A percentile compares a stretch with the other conserved stretches of the same genome.
These are phyloP conservation scores for Zapornia atra DNA, from an alignment of 2,113 vertebrate species.

Conservation along the genomic window DNA sequence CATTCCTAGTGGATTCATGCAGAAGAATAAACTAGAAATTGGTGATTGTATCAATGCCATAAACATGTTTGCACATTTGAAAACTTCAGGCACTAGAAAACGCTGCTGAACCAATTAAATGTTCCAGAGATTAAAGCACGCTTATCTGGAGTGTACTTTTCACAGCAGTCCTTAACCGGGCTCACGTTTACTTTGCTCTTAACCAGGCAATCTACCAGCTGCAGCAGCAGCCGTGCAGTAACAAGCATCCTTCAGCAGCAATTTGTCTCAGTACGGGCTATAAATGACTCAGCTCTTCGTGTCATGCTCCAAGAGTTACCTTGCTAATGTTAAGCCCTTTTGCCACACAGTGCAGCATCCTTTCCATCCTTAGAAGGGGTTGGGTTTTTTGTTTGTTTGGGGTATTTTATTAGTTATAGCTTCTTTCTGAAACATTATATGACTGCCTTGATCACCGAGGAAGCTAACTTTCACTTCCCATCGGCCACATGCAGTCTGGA, in stretches of 20 bases:
- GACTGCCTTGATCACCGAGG: not conserved
- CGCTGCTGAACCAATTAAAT: constrained; percentile 4
- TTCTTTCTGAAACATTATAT: not conserved
- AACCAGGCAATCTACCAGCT: not conserved
- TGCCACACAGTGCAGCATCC: not conserved
- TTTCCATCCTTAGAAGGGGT: accelerated
- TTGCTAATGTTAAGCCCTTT: not conserved
- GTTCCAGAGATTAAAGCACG: not conserved
- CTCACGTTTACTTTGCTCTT: constrained; percentile 33
- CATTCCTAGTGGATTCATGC: not conserved
- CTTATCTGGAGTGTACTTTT: constrained; percentile 32
- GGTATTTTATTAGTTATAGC: not conserved
- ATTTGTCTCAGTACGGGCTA: not conserved
- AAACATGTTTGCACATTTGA: not conserved
- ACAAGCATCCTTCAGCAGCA: not conserved
- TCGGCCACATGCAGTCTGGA: not conserved
- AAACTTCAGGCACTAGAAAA: not conserved
- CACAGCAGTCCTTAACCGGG: not conserved
- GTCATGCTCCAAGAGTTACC: not conserved
- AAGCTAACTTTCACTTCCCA: not conserved
- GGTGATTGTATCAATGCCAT: not conserved
- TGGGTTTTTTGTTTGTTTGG: not conserved
- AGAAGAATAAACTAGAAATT: not conserved
- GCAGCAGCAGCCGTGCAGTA: not conserved
- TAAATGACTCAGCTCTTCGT: not conserved